Evolutionary conservation across 2,888 invertebrate species (phyloP).

Genomic region (Cataglyphis livida): DNA sequence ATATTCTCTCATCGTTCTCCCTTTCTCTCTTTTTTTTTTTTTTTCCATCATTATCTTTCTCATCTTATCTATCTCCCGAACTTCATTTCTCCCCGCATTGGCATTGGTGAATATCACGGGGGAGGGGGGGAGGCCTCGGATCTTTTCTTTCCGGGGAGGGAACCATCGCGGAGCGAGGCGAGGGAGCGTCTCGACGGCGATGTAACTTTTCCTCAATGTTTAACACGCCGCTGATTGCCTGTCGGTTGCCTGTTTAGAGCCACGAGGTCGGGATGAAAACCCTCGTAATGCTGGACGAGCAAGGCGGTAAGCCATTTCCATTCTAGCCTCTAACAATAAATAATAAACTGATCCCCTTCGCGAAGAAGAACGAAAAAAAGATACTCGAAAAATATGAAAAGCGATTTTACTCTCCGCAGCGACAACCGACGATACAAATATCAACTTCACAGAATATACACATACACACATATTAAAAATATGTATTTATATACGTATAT

Average conservation of each 20-base stretch:
- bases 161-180: constrained; percentile 66
- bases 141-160: neutral
- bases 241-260: constrained; percentile 94
- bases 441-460: constrained; percentile 19
- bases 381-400: neutral
- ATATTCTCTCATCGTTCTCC: constrained; percentile 19
- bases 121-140: neutral
- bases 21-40: constrained; percentile 14
- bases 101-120: neutral
- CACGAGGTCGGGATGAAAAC: constrained; percentile 99
- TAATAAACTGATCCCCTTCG: constrained; percentile 39
- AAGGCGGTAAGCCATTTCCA: constrained; percentile 97
- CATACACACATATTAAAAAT: neutral
- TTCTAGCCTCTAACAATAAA: constrained; percentile 79
- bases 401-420: constrained; percentile 7
- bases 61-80: constrained; percentile 1
- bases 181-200: constrained; percentile 73
- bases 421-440: constrained; percentile 52
- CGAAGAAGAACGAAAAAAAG: constrained; percentile 25
- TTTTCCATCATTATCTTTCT: constrained; percentile 28
- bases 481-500: neutral
- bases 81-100: constrained; percentile 15
- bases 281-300: constrained; percentile 99
- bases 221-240: constrained; percentile 82
- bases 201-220: constrained; percentile 73